These are phyloP conservation scores for Nymphalis io DNA, from an alignment of 1,140 invertebrate genomes.

Conservation along the genomic window DNA sequence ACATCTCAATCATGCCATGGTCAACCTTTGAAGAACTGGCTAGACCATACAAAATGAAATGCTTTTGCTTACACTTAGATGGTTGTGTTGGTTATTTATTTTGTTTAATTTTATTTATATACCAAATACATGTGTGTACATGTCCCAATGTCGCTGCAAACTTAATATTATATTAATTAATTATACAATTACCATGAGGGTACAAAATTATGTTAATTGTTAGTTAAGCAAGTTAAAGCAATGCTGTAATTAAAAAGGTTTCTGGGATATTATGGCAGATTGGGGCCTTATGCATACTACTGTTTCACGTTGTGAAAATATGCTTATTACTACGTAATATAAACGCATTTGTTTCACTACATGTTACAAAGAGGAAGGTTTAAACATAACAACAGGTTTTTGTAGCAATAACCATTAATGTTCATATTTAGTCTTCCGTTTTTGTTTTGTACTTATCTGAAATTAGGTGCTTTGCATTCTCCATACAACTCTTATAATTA, in stretches of 20 bases:
- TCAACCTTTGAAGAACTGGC: not conserved
- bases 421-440: slow-evolving; percentile 71
- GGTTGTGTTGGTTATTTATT: slow-evolving; percentile 79
- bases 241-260: slow-evolving; percentile 27
- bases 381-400: slow-evolving; percentile 60
- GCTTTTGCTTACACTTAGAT: slow-evolving; percentile 53
- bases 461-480: slow-evolving; percentile 67
- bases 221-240: slow-evolving; percentile 37
- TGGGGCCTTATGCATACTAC: slow-evolving; percentile 29
- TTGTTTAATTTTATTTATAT: slow-evolving; percentile 76
- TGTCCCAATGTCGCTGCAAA: slow-evolving; percentile 40
- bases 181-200: slow-evolving; percentile 39
- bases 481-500: slow-evolving; percentile 47
- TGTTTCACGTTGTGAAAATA: slow-evolving; percentile 34
- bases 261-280: slow-evolving; percentile 35
- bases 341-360: slow-evolving; percentile 21
- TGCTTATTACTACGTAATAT: too few species aligned
- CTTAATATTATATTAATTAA: slow-evolving; percentile 24
- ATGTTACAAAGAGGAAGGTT: slow-evolving; percentile 38
- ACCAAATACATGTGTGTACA: slow-evolving; percentile 57
- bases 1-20: not conserved
- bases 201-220: slow-evolving; percentile 42
- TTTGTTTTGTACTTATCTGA: slow-evolving; percentile 73
- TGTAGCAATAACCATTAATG: slow-evolving; percentile 56
- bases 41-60: slow-evolving; percentile 43